Percentiles rank a stretch among this genome's conserved stretches.
These are phyloP conservation scores for Cyprinella venusta DNA, from an alignment of 2,797 vertebrate species.

Conservation along the genomic window DNA sequence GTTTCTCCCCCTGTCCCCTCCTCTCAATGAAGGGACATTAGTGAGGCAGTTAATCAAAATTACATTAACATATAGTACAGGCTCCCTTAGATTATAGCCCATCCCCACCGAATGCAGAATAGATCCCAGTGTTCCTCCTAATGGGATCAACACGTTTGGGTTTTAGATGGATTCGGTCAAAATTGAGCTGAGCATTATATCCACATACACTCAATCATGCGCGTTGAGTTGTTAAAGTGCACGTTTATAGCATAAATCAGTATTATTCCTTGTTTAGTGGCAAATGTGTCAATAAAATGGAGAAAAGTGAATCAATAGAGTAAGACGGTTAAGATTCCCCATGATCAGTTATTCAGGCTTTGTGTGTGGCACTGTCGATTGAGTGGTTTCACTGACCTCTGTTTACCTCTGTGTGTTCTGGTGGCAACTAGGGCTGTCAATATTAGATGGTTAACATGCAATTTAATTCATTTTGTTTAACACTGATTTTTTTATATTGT, in stretches of 20 bases:
- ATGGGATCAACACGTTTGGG: constrained; percentile 36
- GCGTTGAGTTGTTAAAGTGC: constrained; percentile 13
- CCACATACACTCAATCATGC: constrained; percentile 1
- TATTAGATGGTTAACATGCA: neutral
- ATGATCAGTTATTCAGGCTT: constrained; percentile 3
- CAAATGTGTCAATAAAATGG: constrained; percentile 31
- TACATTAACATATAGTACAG: constrained; percentile 74
- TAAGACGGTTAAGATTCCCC: constrained; percentile 28
- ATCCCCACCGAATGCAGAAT: constrained; percentile 60
- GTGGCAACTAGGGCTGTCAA: constrained; percentile 34
- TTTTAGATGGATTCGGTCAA: constrained; percentile 20
- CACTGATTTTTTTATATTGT: neutral
- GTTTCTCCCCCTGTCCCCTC: constrained; percentile 7
- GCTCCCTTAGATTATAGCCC: constrained; percentile 59
- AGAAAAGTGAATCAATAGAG: constrained; percentile 45
- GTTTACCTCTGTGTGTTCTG: constrained; percentile 57
- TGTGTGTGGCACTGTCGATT: constrained; percentile 58
- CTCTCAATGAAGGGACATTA: constrained; percentile 72
- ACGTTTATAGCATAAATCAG: constrained; percentile 22
- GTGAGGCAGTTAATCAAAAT: constrained; percentile 79
- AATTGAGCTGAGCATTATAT: neutral
- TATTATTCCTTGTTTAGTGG: constrained; percentile 19
- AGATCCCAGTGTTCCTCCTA: constrained; percentile 27
- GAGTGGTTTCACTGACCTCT: constrained; percentile 55
- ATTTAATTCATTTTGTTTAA: neutral